Conservation (phyloP, 2,797 vertebrate genomes). For the Champsocephalus esox region DNA sequence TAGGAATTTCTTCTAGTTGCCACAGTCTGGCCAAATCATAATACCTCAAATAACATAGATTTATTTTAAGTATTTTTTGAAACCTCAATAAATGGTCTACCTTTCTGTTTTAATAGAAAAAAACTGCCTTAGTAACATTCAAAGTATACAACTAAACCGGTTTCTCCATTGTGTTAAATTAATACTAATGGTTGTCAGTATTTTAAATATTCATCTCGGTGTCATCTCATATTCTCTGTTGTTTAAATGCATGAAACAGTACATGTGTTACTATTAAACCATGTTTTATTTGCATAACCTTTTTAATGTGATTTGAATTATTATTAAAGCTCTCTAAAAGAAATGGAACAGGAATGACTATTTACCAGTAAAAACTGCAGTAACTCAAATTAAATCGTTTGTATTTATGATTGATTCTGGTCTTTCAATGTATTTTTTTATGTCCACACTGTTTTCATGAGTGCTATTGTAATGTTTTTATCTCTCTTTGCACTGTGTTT, state of each 20-base stretch:
- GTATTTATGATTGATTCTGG: neutral
- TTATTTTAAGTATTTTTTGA: neutral
- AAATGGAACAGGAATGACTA: neutral
- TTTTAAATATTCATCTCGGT: neutral
- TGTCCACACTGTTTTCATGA: neutral
- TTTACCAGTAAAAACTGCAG: neutral
- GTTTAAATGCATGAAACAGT: neutral
- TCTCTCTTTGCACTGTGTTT: slow-evolving; percentile 26
- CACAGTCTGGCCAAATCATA: neutral
- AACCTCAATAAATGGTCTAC: neutral
- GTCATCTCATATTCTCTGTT: neutral
- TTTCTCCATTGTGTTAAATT: neutral
- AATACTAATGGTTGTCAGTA: too few relatives aligned
- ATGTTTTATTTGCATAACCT: neutral
- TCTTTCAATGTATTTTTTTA: neutral
- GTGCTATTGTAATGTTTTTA: neutral
- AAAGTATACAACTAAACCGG: neutral
- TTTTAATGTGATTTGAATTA: neutral
- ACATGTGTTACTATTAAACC: neutral
- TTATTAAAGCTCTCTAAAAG: neutral
- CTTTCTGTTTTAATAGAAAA: neutral
- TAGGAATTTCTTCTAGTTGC: neutral
- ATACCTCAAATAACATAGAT: neutral
- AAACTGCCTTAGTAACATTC: neutral
- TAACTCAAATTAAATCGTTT: neutral